Evolutionary conservation across 1,140 invertebrate species (phyloP), one percentile per base, ranked within the genome.

Genomic region (Vollenhovia emeryi): DNA sequence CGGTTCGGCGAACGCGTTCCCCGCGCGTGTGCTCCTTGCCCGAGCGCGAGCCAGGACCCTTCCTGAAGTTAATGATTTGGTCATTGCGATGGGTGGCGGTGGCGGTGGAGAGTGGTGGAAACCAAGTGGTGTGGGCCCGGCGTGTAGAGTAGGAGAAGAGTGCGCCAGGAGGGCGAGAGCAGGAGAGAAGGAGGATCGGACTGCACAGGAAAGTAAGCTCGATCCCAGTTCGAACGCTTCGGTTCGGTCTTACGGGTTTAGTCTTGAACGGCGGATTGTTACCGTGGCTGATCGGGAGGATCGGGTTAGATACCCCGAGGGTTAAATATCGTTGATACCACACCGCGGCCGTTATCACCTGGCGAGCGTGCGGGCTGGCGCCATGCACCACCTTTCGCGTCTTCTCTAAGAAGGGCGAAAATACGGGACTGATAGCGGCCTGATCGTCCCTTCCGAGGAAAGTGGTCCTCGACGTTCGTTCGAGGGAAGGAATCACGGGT

Each of bases 181-280:
- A 89, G 73, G 59, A 85, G 86, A 91, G 89, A 89, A 60, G 62
- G 76, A 79, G 76, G 76, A 91, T 90, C 87, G 82, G 79, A 21
- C 86, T 86, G 84, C 73, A 84, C 86, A 91, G 85, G 87, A 92
- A 92, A 92, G 88, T 90, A 86, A 92, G 86, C 88, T 73, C 86
- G 89, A 91, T 91, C 85, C 89, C 91, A 91, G 91, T 92, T 92
- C 87, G 87, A 91, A 92, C 90, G 88, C 86, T 86, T 89, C 84
- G 84, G 76, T 52, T 88, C 78, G 84, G 50, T 82, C 78, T 82
- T 73, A 59, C 78, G 66, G 78, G 66, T 73, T 82, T 82, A 82
- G 78, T 82, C 78, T 82, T 82, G 78, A 66, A 68, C 66, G 18
- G 66, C n/a, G 43, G 50, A 86, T 89, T 88, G 88, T 79, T 76